Evolutionary conservation across 2,113 vertebrate species (phyloP).

Genomic region (Hippocampus abdominalis): DNA sequence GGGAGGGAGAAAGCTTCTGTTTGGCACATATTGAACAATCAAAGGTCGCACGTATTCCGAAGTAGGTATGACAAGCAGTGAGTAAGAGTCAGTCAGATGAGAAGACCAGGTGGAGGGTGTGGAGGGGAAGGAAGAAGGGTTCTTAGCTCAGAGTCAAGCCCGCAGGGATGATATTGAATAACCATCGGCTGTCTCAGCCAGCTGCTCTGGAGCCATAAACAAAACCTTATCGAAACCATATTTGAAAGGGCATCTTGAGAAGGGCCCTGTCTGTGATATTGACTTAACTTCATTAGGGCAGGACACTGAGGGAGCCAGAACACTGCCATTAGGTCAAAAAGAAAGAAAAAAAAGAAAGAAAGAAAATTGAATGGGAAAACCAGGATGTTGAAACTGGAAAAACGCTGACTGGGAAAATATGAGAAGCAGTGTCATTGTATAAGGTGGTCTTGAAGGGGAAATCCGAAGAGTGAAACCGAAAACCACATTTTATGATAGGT

Average conservation of each 20-base stretch:
- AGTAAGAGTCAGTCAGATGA: conserved; percentile 30
- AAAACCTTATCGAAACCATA: neutral
- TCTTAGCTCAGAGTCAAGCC: conserved; percentile 31
- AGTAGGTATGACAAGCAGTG: conserved; percentile 12
- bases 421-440: neutral
- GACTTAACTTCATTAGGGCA: neutral
- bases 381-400: neutral
- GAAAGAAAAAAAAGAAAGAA: neutral
- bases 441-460: neutral
- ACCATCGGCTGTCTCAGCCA: conserved; percentile 1
- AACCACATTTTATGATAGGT: neutral
- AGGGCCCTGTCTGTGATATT: neutral
- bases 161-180: conserved; percentile 8
- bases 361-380: neutral
- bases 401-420: neutral
- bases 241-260: conserved; percentile 5
- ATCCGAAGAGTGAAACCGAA: neutral
- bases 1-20: conserved; percentile 19
- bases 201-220: conserved; percentile 6
- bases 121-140: conserved; percentile 48
- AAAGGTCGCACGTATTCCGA: neutral
- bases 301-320: neutral
- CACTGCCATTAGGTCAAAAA: neutral
- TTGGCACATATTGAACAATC: neutral
- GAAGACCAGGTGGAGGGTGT: conserved; percentile 35